Evolutionary conservation across 2,888 invertebrate species (phyloP), one percentile per base, ranked within the genome.

Genomic region (Oscheius sp.): DNA sequence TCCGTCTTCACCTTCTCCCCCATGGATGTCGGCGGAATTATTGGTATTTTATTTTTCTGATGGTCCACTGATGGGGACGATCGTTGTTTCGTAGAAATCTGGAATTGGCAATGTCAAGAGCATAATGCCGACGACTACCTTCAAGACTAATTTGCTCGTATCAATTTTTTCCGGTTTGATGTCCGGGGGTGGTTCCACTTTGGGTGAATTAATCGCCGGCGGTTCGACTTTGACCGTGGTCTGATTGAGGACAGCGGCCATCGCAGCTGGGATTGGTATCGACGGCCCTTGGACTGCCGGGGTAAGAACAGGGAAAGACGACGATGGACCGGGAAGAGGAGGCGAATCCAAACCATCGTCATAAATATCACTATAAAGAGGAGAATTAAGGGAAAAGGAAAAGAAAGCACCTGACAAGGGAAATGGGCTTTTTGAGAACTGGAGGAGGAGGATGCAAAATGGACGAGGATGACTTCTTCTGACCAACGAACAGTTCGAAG

Each of bases 261-360:
- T n/a, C n/a, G 18, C 7, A 2, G 29, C 58, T 2, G 61, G 35
- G 41, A 21, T 1, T 12, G 43, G 7, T 2, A 35, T 55, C 45
- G 58, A 41, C n/a, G 49, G 49, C 16, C n/a, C 23, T 18, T 43
- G 7, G 45, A 12, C 21, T 7, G 46, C 45, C 21, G 46, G n/a
- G 0, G 16, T 7, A 1, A 21, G 25, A 3, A 21, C 16, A 9
- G 45, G 25, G 25, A 18, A 13, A 13, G 41, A 23, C 29, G 21
- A 18, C 12, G 69, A 18, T 5, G 71, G 25, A 35, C 35, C 35
- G 35, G 35, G 35, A 35, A 35, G 35, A 2, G 43, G 66, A n/a
- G 72, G 66, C 1, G 72, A 72, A 25, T 66, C 72, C 18, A 46
- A 35, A 21, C 72, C 72, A 66, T 72, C 66, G 25, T 72, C 72